Conservation (phyloP, 2,888 invertebrate genomes). For the Sabatieria punctata region DNA sequence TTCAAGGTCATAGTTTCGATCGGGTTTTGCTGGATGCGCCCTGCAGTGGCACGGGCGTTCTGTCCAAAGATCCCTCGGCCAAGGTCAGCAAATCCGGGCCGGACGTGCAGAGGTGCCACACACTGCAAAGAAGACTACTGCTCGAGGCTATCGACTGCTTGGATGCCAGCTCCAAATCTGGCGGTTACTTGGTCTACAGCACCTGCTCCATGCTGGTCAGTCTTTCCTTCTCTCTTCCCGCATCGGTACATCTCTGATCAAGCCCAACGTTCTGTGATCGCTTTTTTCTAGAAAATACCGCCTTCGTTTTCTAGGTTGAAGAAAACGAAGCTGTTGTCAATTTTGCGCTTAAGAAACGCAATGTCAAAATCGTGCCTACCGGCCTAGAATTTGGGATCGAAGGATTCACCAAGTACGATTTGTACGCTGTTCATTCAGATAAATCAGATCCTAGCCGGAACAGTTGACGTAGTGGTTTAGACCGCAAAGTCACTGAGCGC, state of each 20-base stretch:
- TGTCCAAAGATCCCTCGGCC: conserved; percentile 88
- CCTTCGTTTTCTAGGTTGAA: conserved; percentile 49
- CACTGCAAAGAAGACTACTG: conserved; percentile 57
- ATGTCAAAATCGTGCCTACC: conserved; percentile 75
- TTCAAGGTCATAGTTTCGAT: conserved; percentile 51
- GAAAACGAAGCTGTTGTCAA: conserved; percentile 97
- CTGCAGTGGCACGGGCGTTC: conserved; percentile 93
- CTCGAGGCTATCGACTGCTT: conserved; percentile 90
- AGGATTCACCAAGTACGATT: conserved; percentile 64
- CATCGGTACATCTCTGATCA: no score
- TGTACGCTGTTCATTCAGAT: no score
- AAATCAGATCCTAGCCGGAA: no score
- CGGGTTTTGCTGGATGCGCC: conserved; percentile 90
- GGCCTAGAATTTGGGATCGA: conserved; percentile 86
- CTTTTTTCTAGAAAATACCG: neutral
- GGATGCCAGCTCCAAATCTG: conserved; percentile 72
- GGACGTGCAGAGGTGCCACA: conserved; percentile 16
- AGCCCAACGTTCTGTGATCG: neutral
- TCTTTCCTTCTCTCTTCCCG: conserved; percentile 6
- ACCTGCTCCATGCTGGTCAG: conserved; percentile 78
- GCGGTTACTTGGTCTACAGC: conserved; percentile 91
- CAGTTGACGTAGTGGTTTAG: no score
- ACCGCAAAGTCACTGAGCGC: no score
- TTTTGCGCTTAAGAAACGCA: conserved; percentile 72
- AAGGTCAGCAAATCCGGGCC: conserved; percentile 56